phyloP scores from a whole-genome alignment of 2,797 vertebrate genomes.

The Passerculus sandwichensis region DNA sequence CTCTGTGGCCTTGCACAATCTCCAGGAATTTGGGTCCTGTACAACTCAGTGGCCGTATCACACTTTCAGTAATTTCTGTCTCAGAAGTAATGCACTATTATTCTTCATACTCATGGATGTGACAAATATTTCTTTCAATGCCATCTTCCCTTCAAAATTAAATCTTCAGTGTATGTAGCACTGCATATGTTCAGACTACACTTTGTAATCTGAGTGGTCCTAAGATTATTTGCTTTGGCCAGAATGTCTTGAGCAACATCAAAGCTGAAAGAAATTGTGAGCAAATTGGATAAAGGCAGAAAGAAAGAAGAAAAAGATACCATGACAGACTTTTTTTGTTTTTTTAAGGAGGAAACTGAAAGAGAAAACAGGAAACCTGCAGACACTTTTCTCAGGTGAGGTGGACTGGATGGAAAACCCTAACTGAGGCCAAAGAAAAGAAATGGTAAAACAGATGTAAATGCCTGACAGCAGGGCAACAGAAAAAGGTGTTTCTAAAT shows the following conservation, averaged over 20 bases:
- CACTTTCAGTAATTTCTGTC: not conserved
- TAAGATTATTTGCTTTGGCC: not conserved
- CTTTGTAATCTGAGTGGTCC: not conserved
- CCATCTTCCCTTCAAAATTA: not conserved
- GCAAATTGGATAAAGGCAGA: not conserved
- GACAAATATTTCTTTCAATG: not conserved
- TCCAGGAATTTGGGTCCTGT: not conserved
- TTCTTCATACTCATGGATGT: not conserved
- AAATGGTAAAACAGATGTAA: not conserved
- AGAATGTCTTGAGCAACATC: not conserved
- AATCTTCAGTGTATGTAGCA: not conserved
- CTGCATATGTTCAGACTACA: not conserved
- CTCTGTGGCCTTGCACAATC: not conserved
- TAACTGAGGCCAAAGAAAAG: not conserved
- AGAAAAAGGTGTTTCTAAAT: not conserved
- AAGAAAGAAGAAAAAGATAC: not conserved
- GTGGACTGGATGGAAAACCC: not conserved
- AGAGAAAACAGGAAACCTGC: not conserved
- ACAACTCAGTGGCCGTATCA: not conserved
- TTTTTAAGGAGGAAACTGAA: not conserved
- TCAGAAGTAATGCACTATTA: not conserved
- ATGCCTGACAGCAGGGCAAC: not conserved
- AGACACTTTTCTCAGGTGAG: not conserved
- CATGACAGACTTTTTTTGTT: too few relatives aligned
- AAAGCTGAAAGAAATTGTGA: not conserved